A percentile compares a stretch with the other conserved stretches of the same genome.
These are phyloP conservation scores for Rhabdomys dilectus DNA, from an alignment of 2,113 vertebrate genomes.

Conservation along the genomic window DNA sequence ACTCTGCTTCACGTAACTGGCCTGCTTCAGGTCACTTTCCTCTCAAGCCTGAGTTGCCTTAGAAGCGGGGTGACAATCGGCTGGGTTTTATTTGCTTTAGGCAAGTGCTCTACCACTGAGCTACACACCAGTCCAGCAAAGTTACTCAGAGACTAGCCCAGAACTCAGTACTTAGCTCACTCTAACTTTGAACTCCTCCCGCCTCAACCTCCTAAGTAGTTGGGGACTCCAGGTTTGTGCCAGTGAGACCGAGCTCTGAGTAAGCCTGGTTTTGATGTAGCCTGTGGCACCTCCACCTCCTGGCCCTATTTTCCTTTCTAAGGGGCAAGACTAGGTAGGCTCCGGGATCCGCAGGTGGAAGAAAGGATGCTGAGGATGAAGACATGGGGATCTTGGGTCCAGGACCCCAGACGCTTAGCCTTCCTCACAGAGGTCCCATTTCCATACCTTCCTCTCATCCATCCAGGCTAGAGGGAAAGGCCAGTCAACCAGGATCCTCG, in stretches of 20 bases:
- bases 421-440: not conserved
- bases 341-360: no score
- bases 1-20: not conserved
- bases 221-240: not conserved
- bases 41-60: constrained; percentile 40
- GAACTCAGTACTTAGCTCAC: not conserved
- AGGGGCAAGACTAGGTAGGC: not conserved
- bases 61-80: not conserved
- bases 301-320: not conserved
- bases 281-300: no score
- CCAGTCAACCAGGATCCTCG: not conserved
- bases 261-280: not conserved
- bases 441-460: not conserved
- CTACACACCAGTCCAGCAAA: not conserved
- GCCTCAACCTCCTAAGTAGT: not conserved
- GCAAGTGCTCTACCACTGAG: not conserved
- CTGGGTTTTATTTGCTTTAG: not conserved
- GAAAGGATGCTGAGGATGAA: not conserved
- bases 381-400: not conserved
- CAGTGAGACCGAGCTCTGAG: not conserved
- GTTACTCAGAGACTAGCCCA: not conserved
- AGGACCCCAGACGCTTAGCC: not conserved
- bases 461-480: not conserved
- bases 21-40: not conserved
- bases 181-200: not conserved